Conservation (phyloP, 2,888 invertebrate species). For the Lochmaea crataegi region DNA sequence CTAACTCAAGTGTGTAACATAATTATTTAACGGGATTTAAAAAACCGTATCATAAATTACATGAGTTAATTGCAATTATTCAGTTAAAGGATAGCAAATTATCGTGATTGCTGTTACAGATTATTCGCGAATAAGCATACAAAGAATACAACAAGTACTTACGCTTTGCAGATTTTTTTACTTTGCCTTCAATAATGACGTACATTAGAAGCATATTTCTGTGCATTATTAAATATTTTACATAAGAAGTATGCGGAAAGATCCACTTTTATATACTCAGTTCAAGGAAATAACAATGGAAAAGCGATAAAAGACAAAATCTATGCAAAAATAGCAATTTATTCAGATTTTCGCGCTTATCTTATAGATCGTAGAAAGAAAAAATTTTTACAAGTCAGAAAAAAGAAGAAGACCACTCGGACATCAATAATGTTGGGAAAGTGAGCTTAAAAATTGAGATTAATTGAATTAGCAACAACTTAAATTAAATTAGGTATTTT, state of each 20-base stretch:
- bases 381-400: too few relatives aligned
- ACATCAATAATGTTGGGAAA: too few relatives aligned
- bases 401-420: too few relatives aligned
- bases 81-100: background rate
- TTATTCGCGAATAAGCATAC: background rate
- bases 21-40: slow-evolving; percentile 4
- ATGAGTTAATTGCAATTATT: slow-evolving; percentile 10
- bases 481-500: too few relatives aligned
- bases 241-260: background rate
- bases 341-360: too few relatives aligned
- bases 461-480: too few relatives aligned
- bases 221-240: background rate
- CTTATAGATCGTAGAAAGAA: too few relatives aligned
- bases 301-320: too few relatives aligned
- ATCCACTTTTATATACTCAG: too few relatives aligned
- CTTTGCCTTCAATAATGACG: background rate
- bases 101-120: background rate
- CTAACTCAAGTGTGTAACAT: slow-evolving; percentile 9
- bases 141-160: background rate
- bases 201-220: background rate
- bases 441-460: too few relatives aligned
- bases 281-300: too few relatives aligned
- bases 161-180: background rate
- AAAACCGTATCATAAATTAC: slow-evolving; percentile 1
- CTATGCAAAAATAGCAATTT: too few relatives aligned